phyloP scores from a whole-genome alignment of 1,140 invertebrate species.

The Neodiprion virginianus region DNA sequence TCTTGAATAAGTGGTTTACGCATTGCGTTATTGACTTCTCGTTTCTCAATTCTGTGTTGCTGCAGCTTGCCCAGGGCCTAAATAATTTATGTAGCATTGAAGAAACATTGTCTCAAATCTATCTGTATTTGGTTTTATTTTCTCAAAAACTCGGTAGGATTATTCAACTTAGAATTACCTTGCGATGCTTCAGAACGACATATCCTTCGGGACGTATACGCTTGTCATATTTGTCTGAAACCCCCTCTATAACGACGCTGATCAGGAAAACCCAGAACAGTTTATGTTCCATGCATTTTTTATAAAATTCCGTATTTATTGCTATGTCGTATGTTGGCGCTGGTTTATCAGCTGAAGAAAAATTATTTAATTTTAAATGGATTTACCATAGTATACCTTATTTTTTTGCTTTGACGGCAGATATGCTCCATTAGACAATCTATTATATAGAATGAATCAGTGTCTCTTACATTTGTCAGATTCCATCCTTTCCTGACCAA shows the following conservation, averaged over 20 bases:
- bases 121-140: constrained; percentile 9
- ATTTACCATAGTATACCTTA: not conserved
- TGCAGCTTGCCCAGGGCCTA: constrained; percentile 74
- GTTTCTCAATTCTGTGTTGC: constrained; percentile 73
- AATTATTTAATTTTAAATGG: constrained; percentile 1
- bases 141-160: not conserved
- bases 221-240: constrained; percentile 50
- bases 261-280: constrained; percentile 51
- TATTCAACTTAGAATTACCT: constrained; percentile 43
- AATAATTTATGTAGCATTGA: constrained; percentile 1
- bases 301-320: constrained; percentile 51
- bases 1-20: constrained; percentile 65
- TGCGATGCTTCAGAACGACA: constrained; percentile 67
- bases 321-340: constrained; percentile 50
- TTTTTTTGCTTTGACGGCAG: constrained; percentile 8
- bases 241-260: constrained; percentile 45
- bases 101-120: constrained; percentile 7
- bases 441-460: constrained; percentile 13
- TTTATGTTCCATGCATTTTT: constrained; percentile 48
- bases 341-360: constrained; percentile 40
- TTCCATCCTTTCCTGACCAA: constrained; percentile 80
- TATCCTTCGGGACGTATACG: constrained; percentile 53
- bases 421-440: not conserved
- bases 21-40: constrained; percentile 63
- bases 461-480: constrained; percentile 69